Conservation (phyloP, 2,113 vertebrate species). For the Bettongia penicillata region DNA sequence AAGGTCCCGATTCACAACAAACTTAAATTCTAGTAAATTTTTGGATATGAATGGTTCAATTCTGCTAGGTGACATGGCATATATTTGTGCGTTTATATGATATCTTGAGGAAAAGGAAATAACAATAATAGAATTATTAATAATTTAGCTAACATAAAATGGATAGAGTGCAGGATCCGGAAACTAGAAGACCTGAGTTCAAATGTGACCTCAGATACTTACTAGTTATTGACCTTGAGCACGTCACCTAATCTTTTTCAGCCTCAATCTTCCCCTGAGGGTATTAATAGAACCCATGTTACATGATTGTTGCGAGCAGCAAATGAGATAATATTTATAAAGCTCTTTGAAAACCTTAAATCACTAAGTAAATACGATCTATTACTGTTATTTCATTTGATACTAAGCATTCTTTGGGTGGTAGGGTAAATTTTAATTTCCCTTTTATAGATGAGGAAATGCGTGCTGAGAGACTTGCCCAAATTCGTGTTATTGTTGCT, state of each 20-base stretch:
- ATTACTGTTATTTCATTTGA: background rate
- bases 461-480: background rate
- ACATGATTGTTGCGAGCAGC: background rate
- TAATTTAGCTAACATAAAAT: background rate
- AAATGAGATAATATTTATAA: background rate
- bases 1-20: background rate
- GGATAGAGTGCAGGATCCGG: background rate
- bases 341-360: background rate
- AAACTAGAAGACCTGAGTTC: background rate
- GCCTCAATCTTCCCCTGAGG: background rate
- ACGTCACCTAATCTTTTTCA: background rate
- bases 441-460: background rate
- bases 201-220: background rate
- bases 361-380: background rate
- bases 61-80: background rate
- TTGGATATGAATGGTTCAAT: background rate
- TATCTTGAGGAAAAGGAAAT: background rate
- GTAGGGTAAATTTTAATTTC: background rate
- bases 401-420: background rate
- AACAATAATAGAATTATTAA: background rate
- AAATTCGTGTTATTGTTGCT: background rate
- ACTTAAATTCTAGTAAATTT: background rate
- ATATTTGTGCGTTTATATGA: background rate
- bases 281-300: background rate
- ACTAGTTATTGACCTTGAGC: background rate